phyloP scores from a whole-genome alignment of 2,113 vertebrate species.

The Elephas maximus region DNA sequence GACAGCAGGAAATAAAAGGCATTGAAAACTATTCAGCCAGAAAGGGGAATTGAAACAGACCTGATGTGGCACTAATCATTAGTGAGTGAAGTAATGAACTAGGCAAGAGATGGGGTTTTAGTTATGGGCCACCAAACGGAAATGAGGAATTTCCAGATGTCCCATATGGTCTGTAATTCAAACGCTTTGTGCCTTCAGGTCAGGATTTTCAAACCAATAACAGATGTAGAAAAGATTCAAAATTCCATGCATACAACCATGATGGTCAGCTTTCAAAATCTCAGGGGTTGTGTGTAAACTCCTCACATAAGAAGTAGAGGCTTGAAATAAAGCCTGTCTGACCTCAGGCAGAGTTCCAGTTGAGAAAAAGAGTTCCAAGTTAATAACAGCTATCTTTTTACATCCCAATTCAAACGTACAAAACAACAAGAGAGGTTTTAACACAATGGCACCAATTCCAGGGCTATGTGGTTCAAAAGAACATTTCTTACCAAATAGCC shows the following conservation, averaged over 20 bases:
- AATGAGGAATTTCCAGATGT: slow-evolving; percentile 83
- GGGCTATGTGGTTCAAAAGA: slow-evolving; percentile 62
- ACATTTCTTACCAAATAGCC: slow-evolving; percentile 42
- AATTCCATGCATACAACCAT: slow-evolving; percentile 61
- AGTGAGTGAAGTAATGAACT: slow-evolving; percentile 81
- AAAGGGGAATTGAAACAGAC: slow-evolving; percentile 74
- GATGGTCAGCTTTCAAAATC: slow-evolving; percentile 77
- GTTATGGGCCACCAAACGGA: slow-evolving; percentile 80
- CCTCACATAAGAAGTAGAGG: slow-evolving; percentile 57
- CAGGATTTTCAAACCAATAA: slow-evolving; percentile 78
- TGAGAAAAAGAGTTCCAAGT: slow-evolving; percentile 54
- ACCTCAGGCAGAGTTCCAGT: slow-evolving; percentile 66
- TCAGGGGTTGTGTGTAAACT: slow-evolving; percentile 58
- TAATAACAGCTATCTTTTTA: slow-evolving; percentile 76
- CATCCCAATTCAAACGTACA: slow-evolving; percentile 67
- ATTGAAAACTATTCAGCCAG: slow-evolving; percentile 60
- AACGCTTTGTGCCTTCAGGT: slow-evolving; percentile 76
- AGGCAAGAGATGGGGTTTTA: slow-evolving; percentile 73
- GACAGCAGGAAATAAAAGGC: slow-evolving; percentile 79
- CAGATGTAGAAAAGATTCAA: slow-evolving; percentile 75
- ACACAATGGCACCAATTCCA: slow-evolving; percentile 11
- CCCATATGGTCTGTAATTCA: slow-evolving; percentile 79
- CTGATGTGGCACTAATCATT: slow-evolving; percentile 79
- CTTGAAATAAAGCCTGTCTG: slow-evolving; percentile 76
- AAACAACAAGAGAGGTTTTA: slow-evolving; percentile 58